These are phyloP conservation scores for Catajapyx aquilonaris DNA, from an alignment of 1,140 invertebrate species.

Conservation along the genomic window DNA sequence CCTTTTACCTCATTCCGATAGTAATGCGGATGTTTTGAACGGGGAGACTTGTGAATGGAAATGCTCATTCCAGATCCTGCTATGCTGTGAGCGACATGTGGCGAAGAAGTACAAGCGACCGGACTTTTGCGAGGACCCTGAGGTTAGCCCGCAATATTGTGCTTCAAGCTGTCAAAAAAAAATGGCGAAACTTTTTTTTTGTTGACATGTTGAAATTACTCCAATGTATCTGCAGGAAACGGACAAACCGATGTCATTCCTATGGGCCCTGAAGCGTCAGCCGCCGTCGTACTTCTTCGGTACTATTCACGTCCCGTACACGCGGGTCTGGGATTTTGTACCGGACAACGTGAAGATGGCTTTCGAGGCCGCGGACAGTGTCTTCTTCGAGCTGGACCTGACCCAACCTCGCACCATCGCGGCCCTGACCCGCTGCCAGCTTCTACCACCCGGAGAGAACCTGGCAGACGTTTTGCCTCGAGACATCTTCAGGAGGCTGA, in stretches of 20 bases:
- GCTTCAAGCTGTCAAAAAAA: too few species aligned
- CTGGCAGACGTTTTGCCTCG: conserved; percentile 25
- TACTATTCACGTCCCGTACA: conserved; percentile 36
- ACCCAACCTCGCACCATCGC: conserved; percentile 26
- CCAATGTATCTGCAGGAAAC: conserved; percentile 2
- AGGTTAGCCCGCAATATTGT: too few species aligned
- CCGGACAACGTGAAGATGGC: conserved; percentile 28
- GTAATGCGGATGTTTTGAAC: too few species aligned
- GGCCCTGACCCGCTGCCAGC: conserved; percentile 26
- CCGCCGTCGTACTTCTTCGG: conserved; percentile 34
- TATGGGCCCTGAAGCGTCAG: conserved; percentile 15
- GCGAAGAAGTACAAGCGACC: not conserved
- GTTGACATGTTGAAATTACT: too few species aligned
- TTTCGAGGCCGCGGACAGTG: conserved; percentile 22
- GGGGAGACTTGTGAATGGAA: too few species aligned
- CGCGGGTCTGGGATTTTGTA: conserved; percentile 30
- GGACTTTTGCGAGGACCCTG: not conserved
- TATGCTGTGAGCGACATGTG: not conserved
- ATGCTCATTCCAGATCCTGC: not conserved
- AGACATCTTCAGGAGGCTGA: conserved; percentile 24
- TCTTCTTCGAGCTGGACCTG: conserved; percentile 33
- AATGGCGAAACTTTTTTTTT: too few species aligned
- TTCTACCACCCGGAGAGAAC: conserved; percentile 22
- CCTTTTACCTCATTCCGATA: too few species aligned
- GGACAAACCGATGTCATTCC: conserved; percentile 12